Evolutionary conservation across 2,113 vertebrate genomes (phyloP).

Genomic region (Anhinga rufa): DNA sequence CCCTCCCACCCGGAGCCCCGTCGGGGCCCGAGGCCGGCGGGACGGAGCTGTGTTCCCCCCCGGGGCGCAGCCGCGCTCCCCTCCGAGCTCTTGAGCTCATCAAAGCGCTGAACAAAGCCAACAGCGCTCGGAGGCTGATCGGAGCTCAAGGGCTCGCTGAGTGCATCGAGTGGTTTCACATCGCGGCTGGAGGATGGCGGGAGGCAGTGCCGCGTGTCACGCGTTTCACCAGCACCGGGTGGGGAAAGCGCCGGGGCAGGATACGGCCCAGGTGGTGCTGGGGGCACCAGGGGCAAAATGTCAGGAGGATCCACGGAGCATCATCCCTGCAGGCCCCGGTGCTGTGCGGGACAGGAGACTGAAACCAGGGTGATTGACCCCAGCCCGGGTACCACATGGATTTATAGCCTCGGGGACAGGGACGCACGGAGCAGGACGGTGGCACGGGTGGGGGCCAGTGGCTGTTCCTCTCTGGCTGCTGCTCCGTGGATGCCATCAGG

Average conservation of each 20-base stretch:
- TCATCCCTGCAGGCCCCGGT: not conserved
- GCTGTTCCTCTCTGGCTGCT: not conserved
- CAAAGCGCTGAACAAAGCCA: not conserved
- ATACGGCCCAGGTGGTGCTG: not conserved
- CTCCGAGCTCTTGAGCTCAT: not conserved
- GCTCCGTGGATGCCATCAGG: not conserved
- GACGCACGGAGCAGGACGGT: not conserved
- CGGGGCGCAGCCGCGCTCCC: not conserved
- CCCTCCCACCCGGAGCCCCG: not conserved
- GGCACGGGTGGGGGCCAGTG: accelerated
- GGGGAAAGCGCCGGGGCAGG: not conserved
- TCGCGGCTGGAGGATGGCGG: not conserved
- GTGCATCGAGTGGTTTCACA: not conserved
- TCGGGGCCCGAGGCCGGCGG: not conserved
- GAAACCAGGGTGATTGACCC: accelerated
- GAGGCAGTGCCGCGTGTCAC: not conserved
- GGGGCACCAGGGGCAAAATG: accelerated
- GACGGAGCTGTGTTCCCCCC: not conserved
- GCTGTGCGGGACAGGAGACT: accelerated
- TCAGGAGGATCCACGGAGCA: not conserved
- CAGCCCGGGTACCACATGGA: accelerated
- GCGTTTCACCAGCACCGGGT: not conserved
- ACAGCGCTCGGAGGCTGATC: not conserved
- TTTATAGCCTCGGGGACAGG: not conserved
- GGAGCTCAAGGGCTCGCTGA: not conserved